phyloP scores from a whole-genome alignment of 2,113 vertebrate species.

The Tachysurus vachellii region DNA sequence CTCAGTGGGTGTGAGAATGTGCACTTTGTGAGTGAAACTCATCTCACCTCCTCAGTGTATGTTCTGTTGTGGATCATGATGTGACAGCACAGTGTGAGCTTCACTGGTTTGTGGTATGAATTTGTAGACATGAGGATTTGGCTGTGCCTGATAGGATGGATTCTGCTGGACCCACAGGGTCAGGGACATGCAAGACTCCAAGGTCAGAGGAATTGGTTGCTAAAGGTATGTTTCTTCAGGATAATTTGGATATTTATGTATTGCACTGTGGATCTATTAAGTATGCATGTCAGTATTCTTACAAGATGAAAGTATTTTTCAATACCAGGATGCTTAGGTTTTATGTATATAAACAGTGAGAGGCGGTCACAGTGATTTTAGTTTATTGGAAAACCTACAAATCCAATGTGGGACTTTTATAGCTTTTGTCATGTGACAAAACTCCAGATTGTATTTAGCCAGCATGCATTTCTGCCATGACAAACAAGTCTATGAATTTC shows the following conservation, averaged over 20 bases:
- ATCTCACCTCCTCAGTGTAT: conserved; percentile 36
- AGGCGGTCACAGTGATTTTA: conserved; percentile 30
- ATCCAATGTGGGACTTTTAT: conserved; percentile 23
- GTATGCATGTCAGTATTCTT: not conserved
- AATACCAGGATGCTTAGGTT: not conserved
- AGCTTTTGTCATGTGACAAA: conserved; percentile 3
- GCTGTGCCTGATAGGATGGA: conserved; percentile 64
- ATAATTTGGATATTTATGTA: not conserved
- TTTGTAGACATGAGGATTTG: conserved; percentile 67
- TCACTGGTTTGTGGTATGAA: conserved; percentile 53
- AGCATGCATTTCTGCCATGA: not conserved
- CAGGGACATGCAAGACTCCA: conserved; percentile 42
- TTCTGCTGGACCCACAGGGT: conserved; percentile 64
- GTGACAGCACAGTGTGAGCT: conserved; percentile 51
- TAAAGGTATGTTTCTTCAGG: conserved; percentile 28
- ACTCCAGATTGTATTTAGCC: not conserved
- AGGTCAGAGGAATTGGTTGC: conserved; percentile 47
- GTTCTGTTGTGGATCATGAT: conserved; percentile 45
- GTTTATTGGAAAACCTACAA: conserved; percentile 28
- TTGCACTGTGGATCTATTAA: not conserved
- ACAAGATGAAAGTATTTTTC: not conserved
- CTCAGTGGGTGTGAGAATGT: conserved; percentile 62
- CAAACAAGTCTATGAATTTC: not conserved
- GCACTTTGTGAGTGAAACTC: conserved; percentile 41
- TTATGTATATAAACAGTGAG: conserved; percentile 22